A percentile compares a stretch with the other conserved stretches of the same genome.
phyloP scores from a whole-genome alignment of 2,797 vertebrate species.

The Anas bernieri region DNA sequence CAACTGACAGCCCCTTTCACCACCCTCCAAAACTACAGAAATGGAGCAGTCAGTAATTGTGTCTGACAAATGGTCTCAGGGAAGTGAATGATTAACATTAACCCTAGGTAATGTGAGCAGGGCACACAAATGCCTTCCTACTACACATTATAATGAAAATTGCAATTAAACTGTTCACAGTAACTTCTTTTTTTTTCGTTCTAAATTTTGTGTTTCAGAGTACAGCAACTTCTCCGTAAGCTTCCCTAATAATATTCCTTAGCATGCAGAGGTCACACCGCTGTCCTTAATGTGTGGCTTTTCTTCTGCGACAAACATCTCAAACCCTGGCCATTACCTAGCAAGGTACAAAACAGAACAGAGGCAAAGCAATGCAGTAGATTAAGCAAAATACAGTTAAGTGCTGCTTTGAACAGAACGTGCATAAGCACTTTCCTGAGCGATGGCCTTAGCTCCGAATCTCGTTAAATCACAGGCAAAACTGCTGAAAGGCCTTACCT shows the following conservation, averaged over 20 bases:
- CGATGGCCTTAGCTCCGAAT: not conserved
- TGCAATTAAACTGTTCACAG: not conserved
- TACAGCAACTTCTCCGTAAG: not conserved
- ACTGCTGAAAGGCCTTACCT: not conserved
- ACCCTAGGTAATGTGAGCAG: not conserved
- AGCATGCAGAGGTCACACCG: not conserved
- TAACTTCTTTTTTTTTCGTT: no score
- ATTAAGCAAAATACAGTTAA: not conserved
- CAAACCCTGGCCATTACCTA: not conserved
- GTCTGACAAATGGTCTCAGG: not conserved
- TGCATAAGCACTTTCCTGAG: not conserved
- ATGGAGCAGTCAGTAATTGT: not conserved
- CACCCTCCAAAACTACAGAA: not conserved
- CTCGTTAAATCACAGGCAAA: not conserved
- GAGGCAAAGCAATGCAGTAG: not conserved
- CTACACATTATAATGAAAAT: fast-evolving
- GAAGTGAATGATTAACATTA: not conserved
- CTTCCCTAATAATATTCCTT: not conserved
- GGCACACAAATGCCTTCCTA: not conserved
- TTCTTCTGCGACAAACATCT: not conserved
- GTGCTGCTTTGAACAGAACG: not conserved
- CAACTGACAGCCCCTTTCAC: not conserved
- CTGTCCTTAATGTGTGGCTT: not conserved
- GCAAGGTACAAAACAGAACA: not conserved
- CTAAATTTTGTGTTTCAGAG: not conserved